Conservation (phyloP, 2,113 vertebrate species). For the Platysteira castanea region DNA sequence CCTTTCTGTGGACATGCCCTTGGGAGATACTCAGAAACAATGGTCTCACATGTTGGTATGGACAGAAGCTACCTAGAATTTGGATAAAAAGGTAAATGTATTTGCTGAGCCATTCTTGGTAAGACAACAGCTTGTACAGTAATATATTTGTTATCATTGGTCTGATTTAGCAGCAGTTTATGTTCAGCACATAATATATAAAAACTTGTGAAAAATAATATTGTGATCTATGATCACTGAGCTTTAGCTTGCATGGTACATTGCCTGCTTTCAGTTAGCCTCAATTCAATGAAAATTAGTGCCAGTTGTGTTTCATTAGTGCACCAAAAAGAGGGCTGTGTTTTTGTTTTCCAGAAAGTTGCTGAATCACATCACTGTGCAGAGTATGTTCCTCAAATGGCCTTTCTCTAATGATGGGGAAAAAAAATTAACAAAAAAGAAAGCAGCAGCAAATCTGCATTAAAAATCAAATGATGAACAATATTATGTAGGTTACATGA, state of each 20-base stretch:
- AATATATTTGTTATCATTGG: not conserved
- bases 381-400: not conserved
- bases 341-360: slow-evolving; percentile 26
- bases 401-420: not conserved
- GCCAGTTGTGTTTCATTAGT: slow-evolving; percentile 7
- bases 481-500: not conserved
- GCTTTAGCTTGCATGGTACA: not conserved
- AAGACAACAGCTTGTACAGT: not conserved
- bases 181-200: not conserved
- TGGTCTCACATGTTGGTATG: not conserved
- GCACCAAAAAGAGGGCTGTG: not conserved
- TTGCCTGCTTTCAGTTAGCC: not conserved
- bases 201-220: not conserved
- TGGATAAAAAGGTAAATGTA: not conserved
- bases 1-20: not conserved
- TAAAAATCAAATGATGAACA: not conserved
- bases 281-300: not conserved
- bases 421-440: not conserved
- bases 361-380: slow-evolving; percentile 34
- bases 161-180: not conserved
- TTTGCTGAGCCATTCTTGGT: not conserved
- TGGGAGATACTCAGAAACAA: not conserved
- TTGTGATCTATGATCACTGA: not conserved
- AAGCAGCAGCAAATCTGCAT: not conserved
- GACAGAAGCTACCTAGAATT: not conserved